These are phyloP conservation scores for Enteromius afrohamiltoni DNA, from an alignment of 2,797 vertebrate species.

Conservation along the genomic window DNA sequence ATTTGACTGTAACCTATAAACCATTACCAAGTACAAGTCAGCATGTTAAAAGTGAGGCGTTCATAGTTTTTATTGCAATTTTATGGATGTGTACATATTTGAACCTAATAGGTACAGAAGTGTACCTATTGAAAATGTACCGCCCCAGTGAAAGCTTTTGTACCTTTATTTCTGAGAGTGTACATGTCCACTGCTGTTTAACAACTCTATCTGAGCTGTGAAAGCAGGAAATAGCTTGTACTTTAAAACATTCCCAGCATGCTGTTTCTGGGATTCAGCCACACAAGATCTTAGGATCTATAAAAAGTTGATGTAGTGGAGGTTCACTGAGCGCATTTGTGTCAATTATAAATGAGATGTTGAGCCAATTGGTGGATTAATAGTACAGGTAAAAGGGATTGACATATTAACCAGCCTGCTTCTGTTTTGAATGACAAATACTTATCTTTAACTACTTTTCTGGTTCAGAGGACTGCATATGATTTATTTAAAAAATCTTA, in stretches of 20 bases:
- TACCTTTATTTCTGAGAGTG: too few relatives aligned
- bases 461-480: background rate
- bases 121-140: too few relatives aligned
- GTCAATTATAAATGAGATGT: conserved; percentile 1
- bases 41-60: background rate
- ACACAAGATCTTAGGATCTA: background rate
- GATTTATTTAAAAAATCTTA: background rate
- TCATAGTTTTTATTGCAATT: too few relatives aligned
- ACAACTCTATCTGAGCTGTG: conserved; percentile 6
- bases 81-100: too few relatives aligned
- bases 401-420: background rate
- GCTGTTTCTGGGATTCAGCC: conserved; percentile 2
- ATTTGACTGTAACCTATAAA: conserved; percentile 30
- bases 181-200: conserved; percentile 5
- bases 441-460: background rate
- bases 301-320: background rate
- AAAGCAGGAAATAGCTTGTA: conserved; percentile 43
- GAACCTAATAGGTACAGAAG: too few relatives aligned
- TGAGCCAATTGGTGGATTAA: background rate
- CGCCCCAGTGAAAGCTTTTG: too few relatives aligned
- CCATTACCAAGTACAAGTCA: background rate
- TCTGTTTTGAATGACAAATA: background rate
- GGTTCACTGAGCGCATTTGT: background rate
- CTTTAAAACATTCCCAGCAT: conserved; percentile 52
- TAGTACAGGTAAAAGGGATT: background rate